These are phyloP conservation scores for Bradypodion ventrale DNA, from an alignment of 2,797 vertebrate genomes.

Conservation along the genomic window DNA sequence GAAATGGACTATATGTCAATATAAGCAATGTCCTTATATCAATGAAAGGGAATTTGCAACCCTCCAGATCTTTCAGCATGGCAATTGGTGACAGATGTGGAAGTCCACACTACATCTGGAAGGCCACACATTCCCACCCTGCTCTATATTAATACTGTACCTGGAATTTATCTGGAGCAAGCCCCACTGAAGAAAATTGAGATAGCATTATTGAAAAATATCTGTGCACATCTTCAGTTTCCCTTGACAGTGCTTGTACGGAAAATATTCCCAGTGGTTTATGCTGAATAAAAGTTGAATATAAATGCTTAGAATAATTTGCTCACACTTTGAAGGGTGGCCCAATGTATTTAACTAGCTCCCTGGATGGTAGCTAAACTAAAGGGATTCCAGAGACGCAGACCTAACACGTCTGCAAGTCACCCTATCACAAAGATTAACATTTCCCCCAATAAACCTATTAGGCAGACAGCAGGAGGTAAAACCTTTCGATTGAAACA, in stretches of 20 bases:
- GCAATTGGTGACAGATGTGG: not conserved
- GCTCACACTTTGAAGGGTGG: constrained; percentile 46
- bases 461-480: not conserved
- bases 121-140: not conserved
- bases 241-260: not conserved
- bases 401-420: not conserved
- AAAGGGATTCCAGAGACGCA: constrained; percentile 22
- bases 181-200: not conserved
- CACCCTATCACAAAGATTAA: not conserved
- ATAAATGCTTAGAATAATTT: constrained; percentile 18
- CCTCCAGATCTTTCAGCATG: not conserved
- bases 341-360: constrained; percentile 40
- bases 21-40: not conserved
- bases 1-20: too few relatives aligned
- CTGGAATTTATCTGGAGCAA: not conserved
- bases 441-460: not conserved
- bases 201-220: not conserved
- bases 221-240: not conserved
- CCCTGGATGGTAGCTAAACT: constrained; percentile 38
- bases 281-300: not conserved
- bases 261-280: not conserved
- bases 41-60: not conserved
- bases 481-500: not conserved
- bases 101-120: not conserved
- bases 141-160: too few relatives aligned